Evolutionary conservation across 2,113 vertebrate genomes (phyloP), one percentile per base, ranked within the genome.

Genomic region (Odontesthes bonariensis): DNA sequence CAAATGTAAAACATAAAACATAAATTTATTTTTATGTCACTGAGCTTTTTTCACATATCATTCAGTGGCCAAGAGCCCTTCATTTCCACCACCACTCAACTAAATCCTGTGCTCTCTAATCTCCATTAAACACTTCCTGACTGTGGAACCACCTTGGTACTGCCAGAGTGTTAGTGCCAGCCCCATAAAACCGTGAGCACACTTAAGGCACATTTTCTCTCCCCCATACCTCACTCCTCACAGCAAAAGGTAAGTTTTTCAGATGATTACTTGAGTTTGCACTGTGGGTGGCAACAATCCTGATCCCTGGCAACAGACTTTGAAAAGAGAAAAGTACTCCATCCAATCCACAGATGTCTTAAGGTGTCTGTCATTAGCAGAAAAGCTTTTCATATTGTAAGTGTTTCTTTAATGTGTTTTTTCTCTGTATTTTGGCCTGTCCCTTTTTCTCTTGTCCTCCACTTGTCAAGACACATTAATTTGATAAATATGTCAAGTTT

Each of bases 21-120:
- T 1, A 12, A 20, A 60, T 69, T 44, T 57, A 20, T 57, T 46
- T 69, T 42, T 54, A 16, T 31, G 44, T 42, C 13, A 35, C 33
- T 49, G 40, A 52, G 55, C 38, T 66, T 63, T 61, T 73, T 63
- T 83, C 40, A 77, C 62, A 59, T 9, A 5, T 79, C 56, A 57
- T 54, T 82, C 44, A 13, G 74, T 52, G 62, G 59, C 69, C 77
- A 81, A 77, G 53, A 83, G 75, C 67, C 75, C 64, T 81, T 78
- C 67, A 77, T 80, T 81, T 83, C 77, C 81, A 74, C 72, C 70
- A 54, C 66, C 73, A 73, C 73, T 67, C 73, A 49, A 75, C 75
- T 80, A 81, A 77, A 85, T 85, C 83, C 85, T 85, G 69, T 68
- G 74, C 46, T 63, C 53, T 73, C 69, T 90, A 85, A 90, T 92